A percentile compares a stretch with the other conserved stretches of the same genome.
These are phyloP conservation scores for Platycheirus albimanus DNA, from an alignment of 2,888 invertebrate genomes.

Conservation along the genomic window DNA sequence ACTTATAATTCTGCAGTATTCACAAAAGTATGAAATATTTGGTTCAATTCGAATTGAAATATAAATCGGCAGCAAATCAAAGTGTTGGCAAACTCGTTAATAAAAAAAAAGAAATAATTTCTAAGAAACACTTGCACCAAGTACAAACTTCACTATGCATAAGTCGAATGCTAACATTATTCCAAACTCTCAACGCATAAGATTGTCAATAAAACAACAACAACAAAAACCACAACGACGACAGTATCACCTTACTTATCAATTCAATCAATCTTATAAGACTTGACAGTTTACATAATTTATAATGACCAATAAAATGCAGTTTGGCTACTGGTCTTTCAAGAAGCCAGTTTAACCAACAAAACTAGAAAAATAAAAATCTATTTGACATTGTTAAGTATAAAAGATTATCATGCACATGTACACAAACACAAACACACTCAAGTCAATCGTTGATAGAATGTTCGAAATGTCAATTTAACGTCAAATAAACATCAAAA, in stretches of 20 bases:
- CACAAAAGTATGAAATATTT: too few relatives aligned
- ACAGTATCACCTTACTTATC: slow-evolving; percentile 28
- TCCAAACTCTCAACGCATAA: not conserved
- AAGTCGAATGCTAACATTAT: too few relatives aligned
- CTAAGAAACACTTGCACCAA: too few relatives aligned
- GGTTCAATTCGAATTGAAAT: too few relatives aligned
- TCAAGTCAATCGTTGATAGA: slow-evolving; percentile 29
- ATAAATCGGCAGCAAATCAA: too few relatives aligned
- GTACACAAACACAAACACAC: slow-evolving; percentile 28
- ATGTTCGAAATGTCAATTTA: slow-evolving; percentile 62
- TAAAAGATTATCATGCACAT: too few relatives aligned
- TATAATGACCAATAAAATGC: slow-evolving; percentile 50
- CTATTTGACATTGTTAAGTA: slow-evolving; percentile 6
- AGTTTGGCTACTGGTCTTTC: slow-evolving; percentile 68
- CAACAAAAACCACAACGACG: not conserved
- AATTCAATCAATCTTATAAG: slow-evolving; percentile 56
- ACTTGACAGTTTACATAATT: slow-evolving; percentile 65
- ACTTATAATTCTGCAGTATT: too few relatives aligned
- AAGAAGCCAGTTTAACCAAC: slow-evolving; percentile 19
- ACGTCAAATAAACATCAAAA: slow-evolving; percentile 62
- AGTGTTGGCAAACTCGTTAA: too few relatives aligned
- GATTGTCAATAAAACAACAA: not conserved
- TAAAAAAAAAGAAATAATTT: too few relatives aligned
- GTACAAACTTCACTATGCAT: too few relatives aligned
- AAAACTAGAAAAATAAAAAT: not conserved